A percentile compares a stretch with the other conserved stretches of the same genome.
These are phyloP conservation scores for Arrhopalites spinosus DNA, from an alignment of 2,888 invertebrate genomes.

Conservation along the genomic window DNA sequence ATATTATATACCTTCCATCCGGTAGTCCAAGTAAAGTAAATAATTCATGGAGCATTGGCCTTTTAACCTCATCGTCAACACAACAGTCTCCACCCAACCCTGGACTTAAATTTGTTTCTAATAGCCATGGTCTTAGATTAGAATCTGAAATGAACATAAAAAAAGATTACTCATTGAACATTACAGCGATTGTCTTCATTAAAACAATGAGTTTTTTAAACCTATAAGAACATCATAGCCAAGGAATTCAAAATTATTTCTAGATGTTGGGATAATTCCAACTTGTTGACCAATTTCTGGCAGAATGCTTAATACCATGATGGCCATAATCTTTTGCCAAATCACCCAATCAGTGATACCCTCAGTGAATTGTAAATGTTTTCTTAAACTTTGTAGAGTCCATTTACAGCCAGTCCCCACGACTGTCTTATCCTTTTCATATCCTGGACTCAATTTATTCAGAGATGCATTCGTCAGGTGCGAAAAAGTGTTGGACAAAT, in stretches of 20 bases:
- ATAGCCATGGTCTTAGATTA: slow-evolving; percentile 72
- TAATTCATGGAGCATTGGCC: slow-evolving; percentile 81
- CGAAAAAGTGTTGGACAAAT: slow-evolving; percentile 79
- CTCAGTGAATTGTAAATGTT: slow-evolving; percentile 68
- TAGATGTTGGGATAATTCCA: slow-evolving; percentile 47
- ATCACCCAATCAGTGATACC: slow-evolving; percentile 76
- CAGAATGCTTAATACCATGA: slow-evolving; percentile 76
- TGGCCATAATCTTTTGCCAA: slow-evolving; percentile 77
- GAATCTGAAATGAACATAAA: slow-evolving; percentile 81
- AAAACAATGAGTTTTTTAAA: too few species aligned
- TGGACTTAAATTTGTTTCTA: slow-evolving; percentile 87
- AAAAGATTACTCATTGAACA: too few species aligned
- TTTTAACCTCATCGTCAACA: slow-evolving; percentile 78
- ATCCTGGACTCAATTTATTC: slow-evolving; percentile 84
- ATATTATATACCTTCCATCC: slow-evolving; percentile 54
- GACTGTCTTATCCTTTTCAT: slow-evolving; percentile 79
- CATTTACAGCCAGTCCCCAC: slow-evolving; percentile 83
- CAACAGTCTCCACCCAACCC: slow-evolving; percentile 80
- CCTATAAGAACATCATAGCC: slow-evolving; percentile 95
- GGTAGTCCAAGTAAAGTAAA: slow-evolving; percentile 80
- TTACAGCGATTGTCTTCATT: too few species aligned
- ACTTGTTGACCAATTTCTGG: slow-evolving; percentile 59
- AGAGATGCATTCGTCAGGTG: slow-evolving; percentile 91
- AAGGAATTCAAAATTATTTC: slow-evolving; percentile 86
- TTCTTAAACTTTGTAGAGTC: slow-evolving; percentile 77